phyloP scores from a whole-genome alignment of 2,888 invertebrate genomes.

The Drosophila neonasuta region DNA sequence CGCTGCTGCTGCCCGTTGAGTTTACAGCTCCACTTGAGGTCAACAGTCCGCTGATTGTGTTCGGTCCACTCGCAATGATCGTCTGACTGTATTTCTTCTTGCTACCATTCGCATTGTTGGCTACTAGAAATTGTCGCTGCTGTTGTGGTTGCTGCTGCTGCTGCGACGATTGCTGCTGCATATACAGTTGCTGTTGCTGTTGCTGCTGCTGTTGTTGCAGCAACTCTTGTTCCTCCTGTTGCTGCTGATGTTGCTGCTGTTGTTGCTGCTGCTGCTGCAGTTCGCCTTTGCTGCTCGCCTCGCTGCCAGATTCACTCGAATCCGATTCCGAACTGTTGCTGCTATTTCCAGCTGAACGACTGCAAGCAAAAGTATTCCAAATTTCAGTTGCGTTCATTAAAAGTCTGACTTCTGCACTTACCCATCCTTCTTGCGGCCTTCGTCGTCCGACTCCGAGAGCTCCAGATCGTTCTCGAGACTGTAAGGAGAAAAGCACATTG shows the following conservation, averaged over 20 bases:
- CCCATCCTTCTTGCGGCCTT: slow-evolving; percentile 83
- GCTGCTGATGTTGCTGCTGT: slow-evolving; percentile 11
- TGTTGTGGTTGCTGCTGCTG: slow-evolving; percentile 30
- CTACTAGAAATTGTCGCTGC: slow-evolving; percentile 14
- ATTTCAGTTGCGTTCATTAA: not conserved
- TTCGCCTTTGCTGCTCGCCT: slow-evolving; percentile 79
- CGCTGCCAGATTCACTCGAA: slow-evolving; percentile 82
- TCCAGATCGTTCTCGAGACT: slow-evolving; percentile 87
- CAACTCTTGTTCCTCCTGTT: slow-evolving; percentile 13
- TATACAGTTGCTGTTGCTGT: slow-evolving; percentile 26
- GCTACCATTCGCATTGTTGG: slow-evolving; percentile 42
- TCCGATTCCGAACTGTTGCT: slow-evolving; percentile 83
- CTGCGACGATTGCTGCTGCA: slow-evolving; percentile 45
- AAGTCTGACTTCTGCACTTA: slow-evolving; percentile 44
- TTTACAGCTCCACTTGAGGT: slow-evolving; percentile 52
- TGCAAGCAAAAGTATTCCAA: slow-evolving; percentile 16
- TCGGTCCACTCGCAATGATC: slow-evolving; percentile 70
- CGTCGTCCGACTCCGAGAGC: slow-evolving; percentile 91
- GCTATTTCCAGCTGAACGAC: slow-evolving; percentile 83
- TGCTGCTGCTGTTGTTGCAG: slow-evolving; percentile 50
- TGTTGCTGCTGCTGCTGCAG: slow-evolving; percentile 48
- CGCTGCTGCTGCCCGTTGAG: slow-evolving; percentile 3
- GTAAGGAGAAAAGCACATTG: not conserved
- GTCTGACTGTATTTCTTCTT: slow-evolving; percentile 70
- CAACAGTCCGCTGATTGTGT: slow-evolving; percentile 68